Percentiles rank a stretch among this genome's conserved stretches.
Conservation (phyloP, 2,888 invertebrate genomes). For the Sinohyriopsis cumingii region DNA sequence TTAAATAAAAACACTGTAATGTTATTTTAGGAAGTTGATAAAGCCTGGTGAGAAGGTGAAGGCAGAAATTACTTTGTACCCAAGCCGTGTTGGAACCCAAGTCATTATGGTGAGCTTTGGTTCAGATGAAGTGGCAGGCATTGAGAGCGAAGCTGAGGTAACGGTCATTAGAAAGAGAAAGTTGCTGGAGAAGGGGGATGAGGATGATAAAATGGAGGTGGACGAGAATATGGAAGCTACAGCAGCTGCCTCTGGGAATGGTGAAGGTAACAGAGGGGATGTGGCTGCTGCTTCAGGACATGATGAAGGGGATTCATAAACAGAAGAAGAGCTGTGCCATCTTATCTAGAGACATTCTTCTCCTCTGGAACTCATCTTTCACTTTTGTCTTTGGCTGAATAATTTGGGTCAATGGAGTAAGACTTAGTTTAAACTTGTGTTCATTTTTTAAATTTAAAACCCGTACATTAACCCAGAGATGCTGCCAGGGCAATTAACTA, state of each 20-base stretch:
- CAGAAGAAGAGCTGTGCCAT: no score
- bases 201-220: conserved; percentile 1
- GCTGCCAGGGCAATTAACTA: no score
- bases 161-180: conserved; percentile 34
- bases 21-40: conserved; percentile 47
- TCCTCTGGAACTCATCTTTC: no score
- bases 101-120: conserved; percentile 53
- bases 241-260: background rate
- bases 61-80: conserved; percentile 36
- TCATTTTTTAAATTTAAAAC: no score
- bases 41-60: conserved; percentile 47
- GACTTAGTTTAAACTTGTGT: no score
- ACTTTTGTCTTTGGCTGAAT: no score
- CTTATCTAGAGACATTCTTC: no score
- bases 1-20: background rate
- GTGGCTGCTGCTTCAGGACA: background rate
- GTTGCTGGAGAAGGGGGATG: conserved; percentile 4
- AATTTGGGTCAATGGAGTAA: no score
- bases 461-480: no score
- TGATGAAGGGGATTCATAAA: background rate
- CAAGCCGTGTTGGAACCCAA: conserved; percentile 40
- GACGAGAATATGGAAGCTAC: background rate
- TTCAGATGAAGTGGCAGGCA: conserved; percentile 46
- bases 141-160: conserved; percentile 37
- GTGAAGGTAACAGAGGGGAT: background rate